Evolutionary conservation across 1,140 invertebrate genomes (phyloP).

Genomic region (Microplitis demolitor): DNA sequence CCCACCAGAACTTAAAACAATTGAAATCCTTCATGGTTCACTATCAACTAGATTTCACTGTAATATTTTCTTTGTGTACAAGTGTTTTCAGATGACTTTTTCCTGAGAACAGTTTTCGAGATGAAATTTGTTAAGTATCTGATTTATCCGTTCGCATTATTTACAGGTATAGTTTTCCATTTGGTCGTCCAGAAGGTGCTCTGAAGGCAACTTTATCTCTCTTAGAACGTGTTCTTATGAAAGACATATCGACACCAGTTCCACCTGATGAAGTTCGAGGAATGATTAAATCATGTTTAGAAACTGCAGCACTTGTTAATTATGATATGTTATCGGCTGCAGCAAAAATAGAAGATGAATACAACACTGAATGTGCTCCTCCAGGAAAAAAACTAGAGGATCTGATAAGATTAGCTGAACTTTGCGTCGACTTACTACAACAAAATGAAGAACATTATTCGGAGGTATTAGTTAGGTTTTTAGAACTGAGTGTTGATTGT

Average conservation of each 20-base stretch:
- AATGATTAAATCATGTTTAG: slow-evolving; percentile 96
- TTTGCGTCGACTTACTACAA: slow-evolving; percentile 97
- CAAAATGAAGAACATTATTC: slow-evolving; percentile 99
- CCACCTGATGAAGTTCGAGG: slow-evolving; percentile 93
- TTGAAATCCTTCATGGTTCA: too few species aligned
- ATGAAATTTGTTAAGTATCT: neutral
- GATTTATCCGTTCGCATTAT: neutral
- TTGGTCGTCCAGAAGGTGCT: slow-evolving; percentile 96
- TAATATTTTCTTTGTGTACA: neutral
- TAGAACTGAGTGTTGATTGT: slow-evolving; percentile 56
- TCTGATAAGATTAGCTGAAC: slow-evolving; percentile 93
- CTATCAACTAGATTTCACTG: too few species aligned
- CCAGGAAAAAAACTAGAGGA: slow-evolving; percentile 93
- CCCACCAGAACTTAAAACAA: too few species aligned
- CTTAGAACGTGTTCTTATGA: slow-evolving; percentile 97
- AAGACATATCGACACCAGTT: slow-evolving; percentile 97
- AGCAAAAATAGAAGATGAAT: slow-evolving; percentile 95
- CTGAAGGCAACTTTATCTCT: slow-evolving; percentile 95
- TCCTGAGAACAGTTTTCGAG: neutral
- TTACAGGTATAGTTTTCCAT: slow-evolving; percentile 93
- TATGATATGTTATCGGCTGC: slow-evolving; percentile 95
- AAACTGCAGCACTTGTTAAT: slow-evolving; percentile 97
- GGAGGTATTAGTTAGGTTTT: slow-evolving; percentile 81
- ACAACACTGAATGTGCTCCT: slow-evolving; percentile 81
- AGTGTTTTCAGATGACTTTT: neutral